These are phyloP conservation scores for Hyla sarda DNA, from an alignment of 2,113 vertebrate genomes.

Conservation along the genomic window DNA sequence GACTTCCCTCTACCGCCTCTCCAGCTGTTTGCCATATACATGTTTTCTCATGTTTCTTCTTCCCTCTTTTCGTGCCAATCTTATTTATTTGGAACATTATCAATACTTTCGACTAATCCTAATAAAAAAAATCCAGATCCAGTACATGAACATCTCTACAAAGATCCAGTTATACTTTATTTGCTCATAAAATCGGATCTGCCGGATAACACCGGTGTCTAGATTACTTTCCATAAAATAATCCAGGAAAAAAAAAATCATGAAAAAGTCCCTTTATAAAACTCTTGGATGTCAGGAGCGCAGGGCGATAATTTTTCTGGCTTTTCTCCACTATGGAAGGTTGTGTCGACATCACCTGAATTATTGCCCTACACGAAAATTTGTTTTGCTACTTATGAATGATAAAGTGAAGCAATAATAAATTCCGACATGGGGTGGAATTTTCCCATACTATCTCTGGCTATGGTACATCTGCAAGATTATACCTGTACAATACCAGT, in stretches of 20 bases:
- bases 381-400: background rate
- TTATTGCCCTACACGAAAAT: background rate
- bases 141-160: background rate
- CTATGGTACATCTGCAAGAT: background rate
- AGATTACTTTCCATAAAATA: background rate
- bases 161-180: background rate
- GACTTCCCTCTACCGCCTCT: too few species aligned
- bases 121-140: background rate
- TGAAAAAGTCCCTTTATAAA: background rate
- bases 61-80: too few species aligned
- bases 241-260: background rate
- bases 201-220: background rate
- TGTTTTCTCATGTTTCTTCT: too few species aligned
- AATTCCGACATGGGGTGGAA: background rate
- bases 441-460: background rate
- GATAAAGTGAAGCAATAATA: background rate
- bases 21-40: too few species aligned
- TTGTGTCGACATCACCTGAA: background rate
- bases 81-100: too few species aligned
- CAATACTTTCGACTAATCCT: background rate
- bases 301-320: background rate
- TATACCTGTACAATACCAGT: background rate
- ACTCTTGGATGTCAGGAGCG: too few species aligned
- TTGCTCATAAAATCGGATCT: background rate
- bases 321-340: background rate